A percentile compares a stretch with the other conserved stretches of the same genome.
Evolutionary conservation across 2,797 vertebrate genomes (phyloP).

Genomic region (Dryobates pubescens): DNA sequence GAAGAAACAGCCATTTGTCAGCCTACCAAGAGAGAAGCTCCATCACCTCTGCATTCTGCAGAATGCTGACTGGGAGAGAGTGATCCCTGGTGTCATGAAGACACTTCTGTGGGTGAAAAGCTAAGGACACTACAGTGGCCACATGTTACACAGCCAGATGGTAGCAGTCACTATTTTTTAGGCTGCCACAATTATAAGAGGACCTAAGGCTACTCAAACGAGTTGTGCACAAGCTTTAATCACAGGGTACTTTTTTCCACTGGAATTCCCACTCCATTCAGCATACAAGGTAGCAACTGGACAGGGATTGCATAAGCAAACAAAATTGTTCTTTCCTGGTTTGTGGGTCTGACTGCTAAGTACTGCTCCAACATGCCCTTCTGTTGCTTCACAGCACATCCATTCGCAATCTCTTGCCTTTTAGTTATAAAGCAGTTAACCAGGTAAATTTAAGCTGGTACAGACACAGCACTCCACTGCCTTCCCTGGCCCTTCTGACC

Average conservation of each 20-base stretch:
- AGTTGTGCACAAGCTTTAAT: background rate
- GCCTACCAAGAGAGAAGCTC: background rate
- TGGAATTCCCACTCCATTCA: background rate
- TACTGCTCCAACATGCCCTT: background rate
- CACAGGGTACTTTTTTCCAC: background rate
- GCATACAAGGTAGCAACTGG: background rate
- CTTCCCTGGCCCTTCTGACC: background rate
- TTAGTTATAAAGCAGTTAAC: background rate
- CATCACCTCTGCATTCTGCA: background rate
- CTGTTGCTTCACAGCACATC: background rate
- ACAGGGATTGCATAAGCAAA: background rate
- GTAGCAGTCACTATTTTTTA: background rate
- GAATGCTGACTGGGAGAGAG: background rate
- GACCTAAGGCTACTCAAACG: background rate
- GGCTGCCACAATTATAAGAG: background rate
- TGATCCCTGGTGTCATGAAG: background rate
- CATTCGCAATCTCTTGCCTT: background rate
- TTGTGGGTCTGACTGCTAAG: background rate
- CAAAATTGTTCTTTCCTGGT: background rate
- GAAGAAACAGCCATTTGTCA: background rate
- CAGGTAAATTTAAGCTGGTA: background rate
- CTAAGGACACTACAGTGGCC: rapidly evolving
- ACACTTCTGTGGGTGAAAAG: background rate
- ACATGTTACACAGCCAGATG: background rate
- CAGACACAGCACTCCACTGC: background rate